Evolutionary conservation across 2,797 vertebrate genomes (phyloP), one percentile per base, ranked within the genome.

Genomic region (Nasua narica): DNA sequence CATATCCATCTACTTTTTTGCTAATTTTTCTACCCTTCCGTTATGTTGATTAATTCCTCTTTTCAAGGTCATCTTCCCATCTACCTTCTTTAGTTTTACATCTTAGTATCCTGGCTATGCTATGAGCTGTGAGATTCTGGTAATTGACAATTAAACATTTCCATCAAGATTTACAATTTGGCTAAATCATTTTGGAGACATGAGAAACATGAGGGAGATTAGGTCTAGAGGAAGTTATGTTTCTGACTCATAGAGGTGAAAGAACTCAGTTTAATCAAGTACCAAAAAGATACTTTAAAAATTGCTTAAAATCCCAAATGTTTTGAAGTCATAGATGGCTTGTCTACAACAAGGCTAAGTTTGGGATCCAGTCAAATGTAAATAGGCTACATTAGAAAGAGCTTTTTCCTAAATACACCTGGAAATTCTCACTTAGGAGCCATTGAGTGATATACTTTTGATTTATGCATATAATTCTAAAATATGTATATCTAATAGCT

Each of bases 231-330:
- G 76, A 65, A 27, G 29, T 90, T 84, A n/a, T 9, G 7, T 84
- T 97, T 96, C 54, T 94, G 40, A 60, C 90, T 74, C 67, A 60
- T 78, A 67, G 46, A 77, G n/a, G 83, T 58, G 16, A 52, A 93
- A 82, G 40, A 89, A 37, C 27, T 95, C 32, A 7, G 23, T 81
- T 89, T 94, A 81, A 82, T 94, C n/a, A 32, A 76, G 62, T 77
- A 89, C 65, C 54, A 76, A 92, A 96, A 89, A 60, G 58, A 37
- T 85, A 77, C 70, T 89, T 86, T 76, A 82, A 95, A 92, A 81
- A 40, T 67, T 91, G 37, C 48, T 65, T 82, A 25, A 90, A 91
- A 84, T 84, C n/a, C 15, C 72, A 93, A 83, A 87, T 65, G 35
- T 96, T 84, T 90, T 94, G 40, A 91, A 72, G 58, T 95, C 6